Percentiles rank a stretch among this genome's conserved stretches.
Evolutionary conservation across 2,888 invertebrate genomes (phyloP).

Genomic region (Cactoblastis cactorum): DNA sequence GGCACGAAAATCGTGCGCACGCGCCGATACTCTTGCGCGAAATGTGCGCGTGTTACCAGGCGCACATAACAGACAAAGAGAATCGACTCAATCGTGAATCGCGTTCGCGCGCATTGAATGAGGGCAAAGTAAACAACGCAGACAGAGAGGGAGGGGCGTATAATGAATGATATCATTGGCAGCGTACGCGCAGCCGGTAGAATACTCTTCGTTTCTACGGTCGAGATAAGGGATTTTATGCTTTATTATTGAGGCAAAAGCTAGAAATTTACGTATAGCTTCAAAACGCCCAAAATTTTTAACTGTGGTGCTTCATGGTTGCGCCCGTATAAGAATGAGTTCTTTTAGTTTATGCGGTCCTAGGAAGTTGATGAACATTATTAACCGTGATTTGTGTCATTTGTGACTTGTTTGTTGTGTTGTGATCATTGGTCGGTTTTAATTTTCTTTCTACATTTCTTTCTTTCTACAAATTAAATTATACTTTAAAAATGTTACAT

Average conservation of each 20-base stretch:
- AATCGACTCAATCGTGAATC: not conserved
- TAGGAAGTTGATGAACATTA: conserved; percentile 62
- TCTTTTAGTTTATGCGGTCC: conserved; percentile 43
- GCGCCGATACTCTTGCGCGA: conserved; percentile 72
- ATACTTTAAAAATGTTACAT: too few relatives aligned
- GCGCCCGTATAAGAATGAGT: conserved; percentile 24
- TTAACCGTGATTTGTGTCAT: conserved; percentile 41
- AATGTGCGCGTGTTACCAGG: conserved; percentile 75
- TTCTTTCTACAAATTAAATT: too few relatives aligned
- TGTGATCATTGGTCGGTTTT: too few relatives aligned
- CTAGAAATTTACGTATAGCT: not conserved
- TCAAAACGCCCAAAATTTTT: conserved; percentile 8
- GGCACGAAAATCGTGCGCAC: conserved; percentile 59
- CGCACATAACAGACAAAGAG: conserved; percentile 34
- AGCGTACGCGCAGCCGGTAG: conserved; percentile 21
- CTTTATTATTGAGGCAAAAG: not conserved
- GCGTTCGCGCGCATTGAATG: not conserved
- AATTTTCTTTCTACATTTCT: too few relatives aligned
- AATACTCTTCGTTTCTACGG: not conserved
- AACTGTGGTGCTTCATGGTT: too few relatives aligned
- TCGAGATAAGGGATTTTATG: not conserved
- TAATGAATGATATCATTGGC: conserved; percentile 12
- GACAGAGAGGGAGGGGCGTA: conserved; percentile 8
- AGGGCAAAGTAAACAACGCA: not conserved
- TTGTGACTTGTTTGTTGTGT: not conserved